phyloP scores from a whole-genome alignment of 23 tunicate species.

The Ciona savignyi region DNA sequence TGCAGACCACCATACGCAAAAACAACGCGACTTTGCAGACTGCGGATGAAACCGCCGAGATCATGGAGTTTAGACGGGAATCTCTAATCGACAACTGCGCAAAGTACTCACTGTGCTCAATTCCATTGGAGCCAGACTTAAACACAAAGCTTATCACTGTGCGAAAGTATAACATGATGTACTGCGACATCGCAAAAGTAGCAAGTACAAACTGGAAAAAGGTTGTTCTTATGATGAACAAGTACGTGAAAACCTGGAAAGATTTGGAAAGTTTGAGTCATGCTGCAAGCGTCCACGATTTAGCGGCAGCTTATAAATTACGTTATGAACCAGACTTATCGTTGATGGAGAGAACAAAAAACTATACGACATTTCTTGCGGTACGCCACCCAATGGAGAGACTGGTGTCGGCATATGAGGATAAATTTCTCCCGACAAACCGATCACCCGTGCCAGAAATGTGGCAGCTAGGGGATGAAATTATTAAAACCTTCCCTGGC shows the following conservation, averaged over 20 bases:
- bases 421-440: not conserved
- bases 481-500: not conserved
- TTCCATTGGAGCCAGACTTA: not conserved
- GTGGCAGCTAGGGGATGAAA: not conserved
- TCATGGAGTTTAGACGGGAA: not conserved
- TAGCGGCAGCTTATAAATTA: not conserved
- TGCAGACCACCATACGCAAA: not conserved
- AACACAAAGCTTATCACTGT: not conserved
- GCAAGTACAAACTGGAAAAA: not conserved
- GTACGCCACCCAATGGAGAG: not conserved
- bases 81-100: not conserved
- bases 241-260: not conserved
- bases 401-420: not conserved
- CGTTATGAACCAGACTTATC: not conserved
- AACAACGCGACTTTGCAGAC: no score
- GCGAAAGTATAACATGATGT: not conserved
- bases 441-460: not conserved
- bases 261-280: not conserved
- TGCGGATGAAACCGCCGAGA: not conserved
- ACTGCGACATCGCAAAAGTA: not conserved
- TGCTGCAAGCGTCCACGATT: not conserved
- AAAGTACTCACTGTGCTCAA: not conserved
- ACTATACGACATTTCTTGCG: not conserved
- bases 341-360: not conserved
- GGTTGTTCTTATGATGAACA: not conserved